Base-by-base conservation (phyloP, 2,888 invertebrate genomes). In the Eledone cirrhosa region DNA sequence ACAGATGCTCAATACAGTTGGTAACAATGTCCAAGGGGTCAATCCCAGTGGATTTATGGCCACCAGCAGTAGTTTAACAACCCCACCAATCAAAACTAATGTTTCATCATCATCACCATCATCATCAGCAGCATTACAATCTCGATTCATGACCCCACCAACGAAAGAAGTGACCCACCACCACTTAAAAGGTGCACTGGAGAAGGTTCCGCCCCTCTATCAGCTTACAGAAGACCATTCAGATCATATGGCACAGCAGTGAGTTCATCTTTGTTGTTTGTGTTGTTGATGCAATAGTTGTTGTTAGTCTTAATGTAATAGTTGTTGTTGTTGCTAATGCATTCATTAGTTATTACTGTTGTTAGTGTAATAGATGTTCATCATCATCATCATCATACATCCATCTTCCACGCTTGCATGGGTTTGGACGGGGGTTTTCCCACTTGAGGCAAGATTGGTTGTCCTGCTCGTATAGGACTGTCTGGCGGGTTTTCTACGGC, bases 161-260 rank as follows among this genome's bases (percentile, higher is more conserved):
- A 85, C 85, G 48, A 84, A 84, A 80, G 86, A 87, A 77, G 82
- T 82, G 53, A 84, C 63, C 41, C 80, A 77, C 48, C 29, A 67
- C 81, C 78, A 84, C 80, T 19, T 81, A 85, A 16, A 82, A 78
- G 14, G 81, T 81, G 48, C 84, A 82, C 24, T 82, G 83, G 2
- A 79, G 65, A 41, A 81, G 81, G 19, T 80, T 76, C 27, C 76
- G 47, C 29, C 80, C 78, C 16, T 81, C 80, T n/a, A 80, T 79
- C 31, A 79, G 29, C 24, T 80, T 78, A 72, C 82, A 80, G 67
- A 81, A 53, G n/a, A 72, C 48, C 53, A 80, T 77, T 24, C 76
- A 22, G 19, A 63, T 65, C 19, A 48, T 48, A 3, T 83, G 8
- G 2, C 13, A 33, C 19, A 72, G 41, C 77, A 48, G 29, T 82